Conservation (phyloP, 2,113 vertebrate genomes). For the Menura novaehollandiae region DNA sequence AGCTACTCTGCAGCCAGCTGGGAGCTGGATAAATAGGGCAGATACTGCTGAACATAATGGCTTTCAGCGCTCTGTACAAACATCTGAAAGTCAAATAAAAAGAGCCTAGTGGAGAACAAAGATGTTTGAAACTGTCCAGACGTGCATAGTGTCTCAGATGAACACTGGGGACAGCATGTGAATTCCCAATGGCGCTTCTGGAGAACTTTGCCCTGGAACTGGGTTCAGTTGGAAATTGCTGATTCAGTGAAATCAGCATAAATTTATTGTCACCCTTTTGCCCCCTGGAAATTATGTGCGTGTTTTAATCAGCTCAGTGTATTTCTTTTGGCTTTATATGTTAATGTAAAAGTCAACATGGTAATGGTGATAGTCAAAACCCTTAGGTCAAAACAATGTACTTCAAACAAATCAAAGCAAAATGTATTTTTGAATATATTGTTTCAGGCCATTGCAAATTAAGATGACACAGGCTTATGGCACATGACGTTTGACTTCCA, state of each 20-base stretch:
- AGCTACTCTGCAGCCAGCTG: constrained; percentile 7
- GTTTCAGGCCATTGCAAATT: background rate
- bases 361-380: background rate
- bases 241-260: background rate
- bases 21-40: constrained; percentile 15
- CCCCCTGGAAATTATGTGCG: background rate
- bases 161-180: background rate
- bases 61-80: background rate
- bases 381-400: constrained; percentile 18
- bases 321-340: background rate
- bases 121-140: background rate
- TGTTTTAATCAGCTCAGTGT: background rate
- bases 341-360: background rate
- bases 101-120: background rate
- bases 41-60: background rate
- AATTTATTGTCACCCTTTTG: background rate
- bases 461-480: background rate
- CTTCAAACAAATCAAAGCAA: background rate
- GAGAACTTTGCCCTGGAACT: background rate
- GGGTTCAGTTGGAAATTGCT: background rate
- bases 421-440: background rate
- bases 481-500: background rate
- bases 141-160: fast-evolving
- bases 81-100: background rate
- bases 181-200: background rate